phyloP scores from a whole-genome alignment of 2,888 invertebrate genomes.

The Diaperis boleti region DNA sequence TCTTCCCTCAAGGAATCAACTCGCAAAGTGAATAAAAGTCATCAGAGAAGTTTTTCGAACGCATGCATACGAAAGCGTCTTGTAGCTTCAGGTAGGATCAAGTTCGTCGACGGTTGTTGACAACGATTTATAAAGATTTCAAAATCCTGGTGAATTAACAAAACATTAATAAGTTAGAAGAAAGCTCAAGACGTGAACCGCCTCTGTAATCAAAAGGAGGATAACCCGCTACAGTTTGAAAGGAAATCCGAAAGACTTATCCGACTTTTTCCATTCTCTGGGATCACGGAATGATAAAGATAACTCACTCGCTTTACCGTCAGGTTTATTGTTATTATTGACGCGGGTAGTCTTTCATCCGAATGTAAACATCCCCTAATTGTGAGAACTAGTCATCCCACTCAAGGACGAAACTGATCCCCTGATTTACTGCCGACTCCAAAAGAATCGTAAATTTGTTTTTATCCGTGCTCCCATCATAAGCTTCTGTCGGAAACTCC shows the following conservation, averaged over 20 bases:
- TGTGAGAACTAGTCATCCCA: constrained; percentile 7
- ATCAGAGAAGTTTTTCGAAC: constrained; percentile 14
- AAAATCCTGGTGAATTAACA: too few species aligned
- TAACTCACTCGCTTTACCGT: constrained; percentile 10
- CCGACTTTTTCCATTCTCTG: constrained; percentile 25
- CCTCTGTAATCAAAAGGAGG: constrained; percentile 1
- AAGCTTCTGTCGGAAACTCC: constrained; percentile 5
- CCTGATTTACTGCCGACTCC: constrained; percentile 6
- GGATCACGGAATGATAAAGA: constrained; percentile 24
- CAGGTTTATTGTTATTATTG: constrained; percentile 30
- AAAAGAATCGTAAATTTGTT: constrained; percentile 17
- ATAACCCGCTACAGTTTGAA: constrained; percentile 8
- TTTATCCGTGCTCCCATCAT: constrained; percentile 15
- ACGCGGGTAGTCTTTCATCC: background rate
- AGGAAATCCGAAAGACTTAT: constrained; percentile 10
- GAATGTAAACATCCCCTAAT: constrained; percentile 4
- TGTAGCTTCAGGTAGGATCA: constrained; percentile 17
- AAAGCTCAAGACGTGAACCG: background rate
- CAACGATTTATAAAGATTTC: constrained; percentile 16
- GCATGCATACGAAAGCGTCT: constrained; percentile 22
- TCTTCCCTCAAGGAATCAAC: constrained; percentile 26
- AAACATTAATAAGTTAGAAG: too few species aligned
- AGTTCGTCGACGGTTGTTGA: constrained; percentile 10
- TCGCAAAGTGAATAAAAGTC: constrained; percentile 29
- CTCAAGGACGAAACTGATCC: constrained; percentile 8